Evolutionary conservation across 2,888 invertebrate genomes (phyloP).

Genomic region (Cremastinae sp.): DNA sequence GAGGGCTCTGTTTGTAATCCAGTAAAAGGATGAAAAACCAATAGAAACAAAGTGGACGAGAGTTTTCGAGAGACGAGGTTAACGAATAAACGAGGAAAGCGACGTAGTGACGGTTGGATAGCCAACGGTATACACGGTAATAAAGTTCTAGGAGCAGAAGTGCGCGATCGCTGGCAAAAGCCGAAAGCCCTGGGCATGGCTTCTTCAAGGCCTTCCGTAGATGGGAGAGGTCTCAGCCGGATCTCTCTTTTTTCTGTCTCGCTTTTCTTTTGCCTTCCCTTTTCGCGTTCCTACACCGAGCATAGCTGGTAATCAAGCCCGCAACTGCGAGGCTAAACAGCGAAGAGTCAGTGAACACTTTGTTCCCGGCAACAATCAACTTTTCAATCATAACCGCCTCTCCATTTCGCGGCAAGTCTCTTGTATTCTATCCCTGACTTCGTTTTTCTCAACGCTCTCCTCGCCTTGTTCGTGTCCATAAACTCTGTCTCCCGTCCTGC

Average conservation of each 20-base stretch:
- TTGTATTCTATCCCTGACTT: constrained; percentile 43
- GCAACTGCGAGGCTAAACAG: constrained; percentile 62
- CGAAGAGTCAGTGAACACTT: constrained; percentile 75
- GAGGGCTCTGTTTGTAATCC: not conserved
- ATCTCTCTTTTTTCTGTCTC: constrained; percentile 9
- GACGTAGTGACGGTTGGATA: constrained; percentile 20
- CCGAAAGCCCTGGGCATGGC: constrained; percentile 38
- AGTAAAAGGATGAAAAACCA: constrained; percentile 4
- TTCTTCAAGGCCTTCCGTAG: constrained; percentile 43
- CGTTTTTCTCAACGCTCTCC: constrained; percentile 27
- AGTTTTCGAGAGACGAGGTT: constrained; percentile 28
- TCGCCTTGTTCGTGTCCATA: constrained; percentile 17
- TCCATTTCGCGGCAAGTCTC: constrained; percentile 64
- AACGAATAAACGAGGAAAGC: constrained; percentile 51
- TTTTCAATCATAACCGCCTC: constrained; percentile 73
- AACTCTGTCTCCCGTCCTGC: constrained; percentile 8
- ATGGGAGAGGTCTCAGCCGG: constrained; percentile 35
- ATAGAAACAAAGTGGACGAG: constrained; percentile 11
- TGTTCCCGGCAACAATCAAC: constrained; percentile 76
- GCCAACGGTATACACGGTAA: constrained; percentile 25
- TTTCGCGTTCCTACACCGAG: constrained; percentile 19
- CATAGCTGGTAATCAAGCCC: constrained; percentile 51
- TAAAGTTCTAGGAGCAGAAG: constrained; percentile 47
- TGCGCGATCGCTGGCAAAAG: constrained; percentile 18
- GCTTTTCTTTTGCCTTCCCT: constrained; percentile 3